Evolutionary conservation across 2,113 vertebrate genomes (phyloP).

Genomic region (Oryzias curvinotus): DNA sequence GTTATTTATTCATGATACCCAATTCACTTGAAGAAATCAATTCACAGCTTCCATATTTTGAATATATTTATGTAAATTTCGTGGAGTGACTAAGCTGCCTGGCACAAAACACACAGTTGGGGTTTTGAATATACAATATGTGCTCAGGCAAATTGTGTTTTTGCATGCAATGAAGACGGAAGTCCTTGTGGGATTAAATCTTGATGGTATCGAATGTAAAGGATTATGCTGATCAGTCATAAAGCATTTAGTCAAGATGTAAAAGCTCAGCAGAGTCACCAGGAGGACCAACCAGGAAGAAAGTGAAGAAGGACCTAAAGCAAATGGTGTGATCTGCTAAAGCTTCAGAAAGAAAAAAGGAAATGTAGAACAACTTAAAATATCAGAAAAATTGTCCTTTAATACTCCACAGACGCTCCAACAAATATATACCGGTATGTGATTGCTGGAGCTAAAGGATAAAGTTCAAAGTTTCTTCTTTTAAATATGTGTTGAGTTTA

Average conservation of each 20-base stretch:
- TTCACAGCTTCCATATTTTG: constrained; percentile 40
- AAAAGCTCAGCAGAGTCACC: constrained; percentile 4
- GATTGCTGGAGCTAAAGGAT: too few species aligned
- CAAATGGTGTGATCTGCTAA: too few species aligned
- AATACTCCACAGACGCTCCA: too few species aligned
- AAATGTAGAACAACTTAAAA: neutral
- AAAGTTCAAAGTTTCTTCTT: too few species aligned
- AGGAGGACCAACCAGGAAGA: neutral
- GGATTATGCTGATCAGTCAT: constrained; percentile 37
- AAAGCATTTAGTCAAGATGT: constrained; percentile 2
- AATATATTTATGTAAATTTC: constrained; percentile 58
- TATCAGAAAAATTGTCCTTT: too few species aligned
- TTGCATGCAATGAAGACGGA: constrained; percentile 28
- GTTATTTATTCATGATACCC: constrained; percentile 54
- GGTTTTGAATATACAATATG: constrained; percentile 44
- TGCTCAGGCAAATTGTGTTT: constrained; percentile 33
- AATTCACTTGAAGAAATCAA: constrained; percentile 51
- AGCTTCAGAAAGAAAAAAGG: neutral
- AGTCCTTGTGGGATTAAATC: constrained; percentile 24
- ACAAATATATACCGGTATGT: too few species aligned
- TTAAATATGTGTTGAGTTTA: too few species aligned
- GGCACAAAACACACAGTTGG: constrained; percentile 50
- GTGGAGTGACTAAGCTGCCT: constrained; percentile 20
- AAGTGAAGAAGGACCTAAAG: neutral
- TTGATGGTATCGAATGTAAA: constrained; percentile 26